phyloP scores from a whole-genome alignment of 2,888 invertebrate species.

The Eueremaeus valkanovi region DNA sequence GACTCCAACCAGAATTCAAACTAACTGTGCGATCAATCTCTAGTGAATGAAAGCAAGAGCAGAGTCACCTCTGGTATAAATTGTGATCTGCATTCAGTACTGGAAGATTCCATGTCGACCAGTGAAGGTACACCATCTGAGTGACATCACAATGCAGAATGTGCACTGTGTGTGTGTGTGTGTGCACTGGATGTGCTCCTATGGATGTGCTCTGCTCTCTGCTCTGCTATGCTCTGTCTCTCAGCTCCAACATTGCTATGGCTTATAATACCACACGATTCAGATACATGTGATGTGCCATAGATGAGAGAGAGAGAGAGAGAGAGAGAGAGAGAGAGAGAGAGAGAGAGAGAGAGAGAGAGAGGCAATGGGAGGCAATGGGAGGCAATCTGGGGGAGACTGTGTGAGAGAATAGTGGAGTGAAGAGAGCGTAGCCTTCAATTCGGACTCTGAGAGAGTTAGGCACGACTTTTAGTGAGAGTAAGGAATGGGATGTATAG shows the following conservation, averaged over 20 bases:
- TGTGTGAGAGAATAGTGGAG: too few relatives aligned
- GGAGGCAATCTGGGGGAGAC: not conserved
- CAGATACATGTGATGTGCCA: too few relatives aligned
- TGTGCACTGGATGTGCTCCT: too few relatives aligned
- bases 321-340: not conserved
- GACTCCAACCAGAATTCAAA: too few relatives aligned
- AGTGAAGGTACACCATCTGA: slow-evolving; percentile 25
- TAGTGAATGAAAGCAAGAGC: slow-evolving; percentile 6
- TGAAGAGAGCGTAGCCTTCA: too few relatives aligned
- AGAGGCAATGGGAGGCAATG: not conserved
- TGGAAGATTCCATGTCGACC: slow-evolving; percentile 25
- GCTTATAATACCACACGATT: not conserved
- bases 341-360: not conserved
- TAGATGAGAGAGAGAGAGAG: too few relatives aligned
- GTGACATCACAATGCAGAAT: too few relatives aligned
- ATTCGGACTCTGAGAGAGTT: not conserved
- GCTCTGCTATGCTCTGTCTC: not conserved
- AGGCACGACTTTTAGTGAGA: not conserved
- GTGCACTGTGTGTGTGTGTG: too few relatives aligned
- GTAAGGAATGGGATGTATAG: not conserved
- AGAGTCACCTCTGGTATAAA: slow-evolving; percentile 29
- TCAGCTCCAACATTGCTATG: not conserved
- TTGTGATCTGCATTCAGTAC: not conserved
- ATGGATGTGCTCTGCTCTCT: too few relatives aligned
- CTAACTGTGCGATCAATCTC: slow-evolving; percentile 5